These are phyloP conservation scores for Caradrina kadenii DNA, from an alignment of 2,888 invertebrate species.

Conservation along the genomic window DNA sequence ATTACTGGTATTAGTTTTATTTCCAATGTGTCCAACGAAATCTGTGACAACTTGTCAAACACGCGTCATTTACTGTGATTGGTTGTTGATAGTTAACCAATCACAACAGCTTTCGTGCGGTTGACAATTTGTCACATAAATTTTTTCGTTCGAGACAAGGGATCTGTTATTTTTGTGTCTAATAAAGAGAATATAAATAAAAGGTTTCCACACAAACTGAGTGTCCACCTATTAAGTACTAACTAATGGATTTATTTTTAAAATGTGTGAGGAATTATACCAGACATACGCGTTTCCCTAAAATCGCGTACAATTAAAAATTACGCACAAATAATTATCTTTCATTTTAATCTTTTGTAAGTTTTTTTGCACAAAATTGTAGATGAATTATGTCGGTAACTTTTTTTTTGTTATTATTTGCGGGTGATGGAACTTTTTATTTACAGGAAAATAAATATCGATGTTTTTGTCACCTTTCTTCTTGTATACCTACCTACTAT, in stretches of 20 bases:
- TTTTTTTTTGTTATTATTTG: neutral
- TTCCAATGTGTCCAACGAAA: too few species aligned
- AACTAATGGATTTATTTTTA: constrained; percentile 62
- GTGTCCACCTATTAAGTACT: constrained; percentile 47
- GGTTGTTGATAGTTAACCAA: too few species aligned
- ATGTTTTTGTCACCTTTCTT: neutral
- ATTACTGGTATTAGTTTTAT: too few species aligned
- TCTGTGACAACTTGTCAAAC: too few species aligned
- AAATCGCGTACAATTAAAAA: neutral
- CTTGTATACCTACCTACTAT: too few species aligned
- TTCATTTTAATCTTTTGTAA: neutral
- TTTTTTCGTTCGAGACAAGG: too few species aligned
- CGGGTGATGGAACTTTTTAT: neutral
- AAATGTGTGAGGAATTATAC: constrained; percentile 51
- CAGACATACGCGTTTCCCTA: constrained; percentile 40
- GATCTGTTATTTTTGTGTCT: neutral
- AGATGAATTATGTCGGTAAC: neutral
- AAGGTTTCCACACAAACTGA: neutral
- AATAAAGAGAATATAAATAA: neutral
- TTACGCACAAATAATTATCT: constrained; percentile 32
- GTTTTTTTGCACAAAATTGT: neutral
- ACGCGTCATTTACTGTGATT: too few species aligned
- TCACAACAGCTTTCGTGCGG: too few species aligned
- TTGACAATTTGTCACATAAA: too few species aligned
- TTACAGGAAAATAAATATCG: neutral